Base-by-base conservation (phyloP, 2,113 vertebrate genomes). In the Atrichornis clamosus region DNA sequence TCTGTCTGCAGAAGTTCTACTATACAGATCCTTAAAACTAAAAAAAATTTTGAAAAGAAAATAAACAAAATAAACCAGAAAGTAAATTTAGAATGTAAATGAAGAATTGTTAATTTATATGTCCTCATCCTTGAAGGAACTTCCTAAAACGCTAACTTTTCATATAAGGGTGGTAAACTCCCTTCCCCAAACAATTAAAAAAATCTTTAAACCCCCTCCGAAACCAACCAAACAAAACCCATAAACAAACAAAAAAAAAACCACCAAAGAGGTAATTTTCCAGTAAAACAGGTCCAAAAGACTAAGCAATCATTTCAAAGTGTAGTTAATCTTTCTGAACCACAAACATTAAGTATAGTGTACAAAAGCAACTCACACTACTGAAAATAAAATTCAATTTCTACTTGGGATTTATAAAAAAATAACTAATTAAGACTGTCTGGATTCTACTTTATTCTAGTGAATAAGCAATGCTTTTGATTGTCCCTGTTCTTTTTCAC, bases 371-470 rank as follows among this genome's bases (percentile, higher is more conserved):
- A 69, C 56, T 94, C 24, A 46, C 53, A 79, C 18, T 39, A 88
- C 87, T 17, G 17, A 88, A 90, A 92, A 86, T 63, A 60, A 95
- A 89, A 91, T 75, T 72, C n/a, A 35, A 55, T 68, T 92, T 92
- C 62, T 87, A 63, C 44, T 73, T 72, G 27, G 27, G 15, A 9
- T 70, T 87, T 77, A 75, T 56, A 15, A 83, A 93, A 80, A 91
- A 84, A 32, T 14, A 42, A 52, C 50, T 91, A 78, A 96, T 89
- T 84, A 94, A 88, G 55, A 83, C 63, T 79, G 81, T 79, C 85
- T 96, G 60, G 58, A 91, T 87, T 94, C 52, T 80, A 67, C 81
- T 81, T 86, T 84, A 84, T 75, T 84, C 73, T 90, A 0, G 49
- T 87, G 53, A 91, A 90, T 58, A 30, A 84, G 77, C 28, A 92